Conservation (phyloP, 2,113 vertebrate genomes). For the Neopipo cinnamomea region DNA sequence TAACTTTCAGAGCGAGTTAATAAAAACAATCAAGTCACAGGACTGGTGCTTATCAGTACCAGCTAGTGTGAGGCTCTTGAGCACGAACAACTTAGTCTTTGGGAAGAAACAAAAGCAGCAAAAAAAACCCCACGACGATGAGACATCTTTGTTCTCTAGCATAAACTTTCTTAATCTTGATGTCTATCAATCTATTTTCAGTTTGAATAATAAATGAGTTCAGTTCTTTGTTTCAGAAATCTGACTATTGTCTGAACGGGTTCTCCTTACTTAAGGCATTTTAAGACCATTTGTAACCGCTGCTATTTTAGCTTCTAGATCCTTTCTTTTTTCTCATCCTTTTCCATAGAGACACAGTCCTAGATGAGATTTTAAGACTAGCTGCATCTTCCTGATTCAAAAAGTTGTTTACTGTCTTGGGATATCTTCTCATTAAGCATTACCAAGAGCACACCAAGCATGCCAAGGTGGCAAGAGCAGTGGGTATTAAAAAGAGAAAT, state of each 20-base stretch:
- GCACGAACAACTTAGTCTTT: slow-evolving; percentile 46
- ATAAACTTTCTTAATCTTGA: slow-evolving; percentile 64
- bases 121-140: slow-evolving; percentile 27
- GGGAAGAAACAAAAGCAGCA: not conserved
- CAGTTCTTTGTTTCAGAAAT: slow-evolving; percentile 69
- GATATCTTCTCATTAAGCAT: slow-evolving; percentile 26
- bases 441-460: slow-evolving; percentile 1
- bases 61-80: slow-evolving; percentile 44
- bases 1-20: slow-evolving; percentile 65
- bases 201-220: slow-evolving; percentile 69
- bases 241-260: slow-evolving; percentile 45
- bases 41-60: slow-evolving; percentile 58
- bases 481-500: slow-evolving; percentile 42
- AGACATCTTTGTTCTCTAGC: slow-evolving; percentile 54
- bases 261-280: slow-evolving; percentile 56
- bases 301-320: slow-evolving; percentile 62
- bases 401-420: slow-evolving; percentile 50
- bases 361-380: slow-evolving; percentile 45
- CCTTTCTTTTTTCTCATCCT: not conserved
- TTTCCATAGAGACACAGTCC: slow-evolving; percentile 47
- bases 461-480: slow-evolving; percentile 37
- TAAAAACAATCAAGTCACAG: slow-evolving; percentile 67
- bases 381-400: slow-evolving; percentile 43
- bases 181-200: slow-evolving; percentile 68
- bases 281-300: slow-evolving; percentile 33